These are phyloP conservation scores for Ibycter americanus DNA, from an alignment of 2,797 vertebrate species.

Conservation along the genomic window DNA sequence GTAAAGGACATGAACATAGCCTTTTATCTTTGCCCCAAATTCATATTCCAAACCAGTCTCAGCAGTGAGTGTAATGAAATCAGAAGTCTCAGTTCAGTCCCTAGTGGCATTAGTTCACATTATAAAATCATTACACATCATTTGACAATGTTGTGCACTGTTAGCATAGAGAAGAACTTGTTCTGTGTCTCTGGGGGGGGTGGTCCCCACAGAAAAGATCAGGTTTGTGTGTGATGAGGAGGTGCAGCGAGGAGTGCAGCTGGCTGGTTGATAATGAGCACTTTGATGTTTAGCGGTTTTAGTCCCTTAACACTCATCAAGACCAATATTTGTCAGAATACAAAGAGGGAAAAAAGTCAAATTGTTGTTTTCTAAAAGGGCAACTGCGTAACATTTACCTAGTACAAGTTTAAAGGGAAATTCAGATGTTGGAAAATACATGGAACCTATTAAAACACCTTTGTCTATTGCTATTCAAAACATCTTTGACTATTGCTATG, in stretches of 20 bases:
- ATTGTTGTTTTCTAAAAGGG: constrained; percentile 65
- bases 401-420: constrained; percentile 62
- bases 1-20: not conserved
- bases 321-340: constrained; percentile 66
- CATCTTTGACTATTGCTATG: constrained; percentile 3
- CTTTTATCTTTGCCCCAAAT: constrained; percentile 58
- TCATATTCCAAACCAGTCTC: constrained; percentile 72
- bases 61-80: constrained; percentile 75
- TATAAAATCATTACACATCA: constrained; percentile 80
- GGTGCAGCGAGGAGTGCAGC: constrained; percentile 46
- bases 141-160: constrained; percentile 77
- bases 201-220: constrained; percentile 73
- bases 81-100: constrained; percentile 73
- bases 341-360: constrained; percentile 46
- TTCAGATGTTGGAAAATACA: constrained; percentile 21
- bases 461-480: constrained; percentile 28
- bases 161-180: constrained; percentile 77
- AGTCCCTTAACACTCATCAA: constrained; percentile 64
- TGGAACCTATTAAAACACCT: constrained; percentile 14
- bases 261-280: constrained; percentile 70
- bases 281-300: constrained; percentile 60
- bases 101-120: constrained; percentile 79
- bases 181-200: constrained; percentile 72
- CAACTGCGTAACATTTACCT: constrained; percentile 39
- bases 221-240: constrained; percentile 61